A percentile compares a stretch with the other conserved stretches of the same genome.
Conservation (phyloP, 2,888 invertebrate genomes). For the Eretmocerus hayati region DNA sequence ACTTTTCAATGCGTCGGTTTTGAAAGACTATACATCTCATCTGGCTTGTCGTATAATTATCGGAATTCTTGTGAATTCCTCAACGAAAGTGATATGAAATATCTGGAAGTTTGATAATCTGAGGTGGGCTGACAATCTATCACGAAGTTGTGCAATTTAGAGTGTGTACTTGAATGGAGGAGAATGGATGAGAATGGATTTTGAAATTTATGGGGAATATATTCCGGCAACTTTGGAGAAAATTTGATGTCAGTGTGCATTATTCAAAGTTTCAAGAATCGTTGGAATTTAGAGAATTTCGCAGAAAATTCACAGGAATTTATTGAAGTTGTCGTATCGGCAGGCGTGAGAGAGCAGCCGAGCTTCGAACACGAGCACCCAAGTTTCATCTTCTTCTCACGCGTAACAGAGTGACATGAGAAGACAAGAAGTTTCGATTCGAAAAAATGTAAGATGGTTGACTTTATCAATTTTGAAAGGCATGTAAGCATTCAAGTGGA, state of each 20-base stretch:
- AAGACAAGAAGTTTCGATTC: neutral
- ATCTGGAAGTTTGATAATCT: no score
- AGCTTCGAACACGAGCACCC: conserved; percentile 12
- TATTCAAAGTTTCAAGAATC: conserved; percentile 8
- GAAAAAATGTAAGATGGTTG: neutral
- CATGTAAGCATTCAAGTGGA: neutral
- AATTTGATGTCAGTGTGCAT: conserved; percentile 7
- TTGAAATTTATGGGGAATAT: conserved; percentile 12
- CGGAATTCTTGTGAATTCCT: no score
- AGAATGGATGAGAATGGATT: neutral
- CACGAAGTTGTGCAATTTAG: neutral
- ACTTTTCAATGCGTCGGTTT: neutral
- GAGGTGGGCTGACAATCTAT: neutral
- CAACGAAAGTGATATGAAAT: no score
- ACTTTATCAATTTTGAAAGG: neutral
- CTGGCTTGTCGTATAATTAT: no score
- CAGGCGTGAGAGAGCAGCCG: conserved; percentile 23
- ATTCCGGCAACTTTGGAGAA: conserved; percentile 9
- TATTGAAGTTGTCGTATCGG: neutral
- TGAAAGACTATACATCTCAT: no score
- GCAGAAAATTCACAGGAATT: neutral
- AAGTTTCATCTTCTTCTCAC: conserved; percentile 30
- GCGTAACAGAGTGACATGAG: conserved; percentile 22
- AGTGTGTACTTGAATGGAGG: neutral
- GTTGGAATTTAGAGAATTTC: conserved; percentile 8